Conservation (phyloP, 1,140 invertebrate species). For the Cotesia glomerata region DNA sequence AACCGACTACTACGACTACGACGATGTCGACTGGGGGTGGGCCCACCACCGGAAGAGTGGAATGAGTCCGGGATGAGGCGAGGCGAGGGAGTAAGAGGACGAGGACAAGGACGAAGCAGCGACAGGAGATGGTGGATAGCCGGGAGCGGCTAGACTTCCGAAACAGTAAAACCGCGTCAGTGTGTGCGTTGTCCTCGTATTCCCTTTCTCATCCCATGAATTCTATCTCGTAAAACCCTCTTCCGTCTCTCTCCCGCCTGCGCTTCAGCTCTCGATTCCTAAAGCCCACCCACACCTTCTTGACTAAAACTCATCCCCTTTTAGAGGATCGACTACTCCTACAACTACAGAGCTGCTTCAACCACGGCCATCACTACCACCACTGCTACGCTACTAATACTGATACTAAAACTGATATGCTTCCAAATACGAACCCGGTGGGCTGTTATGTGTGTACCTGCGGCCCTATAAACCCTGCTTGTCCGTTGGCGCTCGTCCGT, state of each 20-base stretch:
- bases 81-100: not conserved
- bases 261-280: not conserved
- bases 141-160: conserved; percentile 54
- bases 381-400: not conserved
- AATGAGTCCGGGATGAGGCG: conserved; percentile 16
- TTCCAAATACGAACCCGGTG: not conserved
- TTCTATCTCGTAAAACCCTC: not conserved
- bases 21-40: conserved; percentile 4
- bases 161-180: conserved; percentile 54
- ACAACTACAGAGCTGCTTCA: not conserved
- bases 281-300: conserved; percentile 12
- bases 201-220: conserved; percentile 20
- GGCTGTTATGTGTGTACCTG: conserved; percentile 27
- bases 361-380: not conserved
- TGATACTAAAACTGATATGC: not conserved
- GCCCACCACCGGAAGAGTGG: conserved; percentile 23
- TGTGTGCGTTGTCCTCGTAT: conserved; percentile 47
- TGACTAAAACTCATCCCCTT: conserved; percentile 9
- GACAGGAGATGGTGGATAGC: conserved; percentile 40
- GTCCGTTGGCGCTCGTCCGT: conserved; percentile 38
- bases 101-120: conserved; percentile 9
- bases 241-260: not conserved
- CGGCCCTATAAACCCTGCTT: conserved; percentile 50
- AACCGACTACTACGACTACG: conserved; percentile 28
- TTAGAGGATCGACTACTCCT: conserved; percentile 1